phyloP scores from a whole-genome alignment of 2,113 vertebrate species.

The Clinocottus analis region DNA sequence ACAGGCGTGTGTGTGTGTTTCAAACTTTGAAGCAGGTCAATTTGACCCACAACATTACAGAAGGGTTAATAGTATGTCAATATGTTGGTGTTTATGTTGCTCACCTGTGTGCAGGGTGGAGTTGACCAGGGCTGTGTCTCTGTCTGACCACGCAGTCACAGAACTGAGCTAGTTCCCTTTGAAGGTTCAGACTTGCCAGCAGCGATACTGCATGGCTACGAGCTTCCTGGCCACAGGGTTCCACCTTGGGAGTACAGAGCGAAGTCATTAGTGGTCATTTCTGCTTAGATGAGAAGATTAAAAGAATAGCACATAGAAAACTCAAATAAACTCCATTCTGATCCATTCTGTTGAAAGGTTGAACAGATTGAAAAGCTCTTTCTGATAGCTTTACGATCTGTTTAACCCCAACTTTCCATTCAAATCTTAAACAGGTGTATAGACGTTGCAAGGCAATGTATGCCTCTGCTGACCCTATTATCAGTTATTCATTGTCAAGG shows the following conservation, averaged over 20 bases:
- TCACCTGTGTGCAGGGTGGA: conserved; percentile 80
- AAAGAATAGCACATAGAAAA: background rate
- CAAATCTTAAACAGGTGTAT: background rate
- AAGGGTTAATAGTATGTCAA: background rate
- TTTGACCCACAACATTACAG: too few relatives aligned
- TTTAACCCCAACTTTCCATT: background rate
- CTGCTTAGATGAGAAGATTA: background rate
- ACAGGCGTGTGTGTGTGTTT: too few relatives aligned
- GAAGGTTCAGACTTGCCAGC: conserved; percentile 68
- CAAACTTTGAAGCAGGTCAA: too few relatives aligned
- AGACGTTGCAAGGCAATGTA: background rate
- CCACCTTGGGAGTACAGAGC: conserved; percentile 44
- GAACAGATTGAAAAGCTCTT: background rate
- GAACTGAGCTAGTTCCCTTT: conserved; percentile 70
- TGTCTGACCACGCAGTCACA: conserved; percentile 80
- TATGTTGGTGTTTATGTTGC: background rate
- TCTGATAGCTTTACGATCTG: background rate
- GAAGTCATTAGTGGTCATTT: background rate
- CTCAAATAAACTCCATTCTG: background rate
- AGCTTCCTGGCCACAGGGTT: conserved; percentile 4
- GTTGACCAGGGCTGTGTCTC: conserved; percentile 51
- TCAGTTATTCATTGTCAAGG: background rate
- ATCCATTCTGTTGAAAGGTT: too few relatives aligned
- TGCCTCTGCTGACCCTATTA: background rate
- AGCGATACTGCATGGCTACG: conserved; percentile 58